Conservation (phyloP, 2,888 invertebrate species). For the Thymelicus lineola region DNA sequence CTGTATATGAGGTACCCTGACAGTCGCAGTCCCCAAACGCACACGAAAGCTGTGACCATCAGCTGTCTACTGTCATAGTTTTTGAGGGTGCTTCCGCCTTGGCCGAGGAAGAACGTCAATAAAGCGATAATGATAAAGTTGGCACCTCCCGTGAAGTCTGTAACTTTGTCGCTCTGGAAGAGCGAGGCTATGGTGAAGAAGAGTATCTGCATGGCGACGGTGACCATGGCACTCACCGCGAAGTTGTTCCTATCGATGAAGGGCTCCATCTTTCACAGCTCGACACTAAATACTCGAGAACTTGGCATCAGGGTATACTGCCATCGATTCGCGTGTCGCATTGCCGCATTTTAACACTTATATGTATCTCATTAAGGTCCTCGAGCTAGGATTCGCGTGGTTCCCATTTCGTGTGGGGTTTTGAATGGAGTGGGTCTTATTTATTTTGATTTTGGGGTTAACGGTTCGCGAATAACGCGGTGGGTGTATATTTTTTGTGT, state of each 20-base stretch:
- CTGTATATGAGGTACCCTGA: slow-evolving; percentile 96
- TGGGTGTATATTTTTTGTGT: slow-evolving; percentile 42
- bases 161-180: slow-evolving; percentile 95
- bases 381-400: slow-evolving; percentile 1
- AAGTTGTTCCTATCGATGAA: slow-evolving; percentile 93
- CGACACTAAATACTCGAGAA: slow-evolving; percentile 61
- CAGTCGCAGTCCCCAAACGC: slow-evolving; percentile 94
- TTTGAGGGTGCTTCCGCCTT: slow-evolving; percentile 89
- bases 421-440: slow-evolving; percentile 5
- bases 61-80: slow-evolving; percentile 94
- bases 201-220: slow-evolving; percentile 92
- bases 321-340: slow-evolving; percentile 65
- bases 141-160: slow-evolving; percentile 96
- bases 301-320: slow-evolving; percentile 66
- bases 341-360: slow-evolving; percentile 65
- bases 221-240: slow-evolving; percentile 94
- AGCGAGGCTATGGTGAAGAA: slow-evolving; percentile 95
- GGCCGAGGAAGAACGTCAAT: slow-evolving; percentile 94
- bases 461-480: slow-evolving; percentile 37
- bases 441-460: slow-evolving; percentile 34
- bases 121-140: slow-evolving; percentile 96
- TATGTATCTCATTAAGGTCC: slow-evolving; percentile 44
- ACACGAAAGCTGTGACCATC: slow-evolving; percentile 95
- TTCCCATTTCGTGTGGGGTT: slow-evolving; percentile 12
- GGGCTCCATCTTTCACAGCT: slow-evolving; percentile 86